Base-by-base conservation (phyloP, 2,888 invertebrate genomes). In the Pheosia tremula region DNA sequence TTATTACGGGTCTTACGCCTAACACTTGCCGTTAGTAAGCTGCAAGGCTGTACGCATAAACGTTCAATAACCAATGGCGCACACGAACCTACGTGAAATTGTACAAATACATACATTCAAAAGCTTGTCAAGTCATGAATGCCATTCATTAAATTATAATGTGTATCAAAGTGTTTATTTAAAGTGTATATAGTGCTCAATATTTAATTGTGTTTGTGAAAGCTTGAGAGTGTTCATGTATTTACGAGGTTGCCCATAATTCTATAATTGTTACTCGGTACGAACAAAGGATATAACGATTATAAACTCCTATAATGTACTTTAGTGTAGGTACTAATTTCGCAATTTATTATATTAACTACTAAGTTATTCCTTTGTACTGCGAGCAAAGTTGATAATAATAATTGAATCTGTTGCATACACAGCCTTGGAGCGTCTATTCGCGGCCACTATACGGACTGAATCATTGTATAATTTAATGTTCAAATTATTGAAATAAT, bases 1-100 rank as follows among this genome's bases (percentile, higher is more conserved):
- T 24, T 24, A 77, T 78, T 82, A 82, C 82, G 82, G 82, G 82
- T 82, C 76, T 79, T 74, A 74, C 78, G 72, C 79, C 75, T 81
- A 80, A 72, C 60, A 71, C 66, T 67, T 71, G 72, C 76, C 72
- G 72, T 71, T 68, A 65, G 60, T 64, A 60, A 64, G 63, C 68
- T 68, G 63, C 70, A 70, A 63, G 61, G 70, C 69, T 76, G 68
- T 71, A 65, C 49, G 59, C 63, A 62, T 24, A 24, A 61, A 62
- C 62, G 66, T 69, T 67, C 64, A 62, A 61, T 68, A 69, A 71
- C 69, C 66, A 75, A n/a, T 47, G n/a, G n/a, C 47, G 11, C 65
- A 67, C 62, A 58, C 9, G 60, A 24, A 49, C 58, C 49, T 49
- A 49, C 55, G 52, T 59, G 57, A 56, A 38, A 41, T 50, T 57